Evolutionary conservation across 2,797 vertebrate species (phyloP), one percentile per base, ranked within the genome.

Genomic region (Fratercula arctica): DNA sequence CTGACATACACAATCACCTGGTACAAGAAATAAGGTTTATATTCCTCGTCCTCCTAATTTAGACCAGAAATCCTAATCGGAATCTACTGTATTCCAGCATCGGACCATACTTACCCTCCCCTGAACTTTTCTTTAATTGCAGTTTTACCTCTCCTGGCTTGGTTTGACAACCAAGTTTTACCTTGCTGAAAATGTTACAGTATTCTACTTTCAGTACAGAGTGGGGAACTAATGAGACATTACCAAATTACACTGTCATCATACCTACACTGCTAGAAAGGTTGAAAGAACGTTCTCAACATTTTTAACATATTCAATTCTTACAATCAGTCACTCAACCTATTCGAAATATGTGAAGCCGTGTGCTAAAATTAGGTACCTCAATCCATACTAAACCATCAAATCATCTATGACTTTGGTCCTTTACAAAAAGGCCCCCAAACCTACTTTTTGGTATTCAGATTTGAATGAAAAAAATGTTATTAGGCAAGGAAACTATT

Each of bases 21-120:
- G 5, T 37, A 76, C 6, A 18, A 96, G 21, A 85, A 91, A 51
- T 1, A 76, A 18, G 4, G 15, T 56, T 66, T 67, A 60, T 74
- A 70, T 80, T 68, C 23, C 14, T 74, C 11, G 12, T 67, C 3
- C 21, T 85, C 23, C 28, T 82, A 70, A 90, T 68, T 77, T 45
- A 72, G 25, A 68, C 6, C 28, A 80, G 43, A 60, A 95, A 77
- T 77, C 46, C 23, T 82, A 85, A 79, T 54, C 20, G 46, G 39
- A 61, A 84, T 43, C 19, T 59, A 57, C 37, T 11, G 6, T 26
- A 50, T 43, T 73, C 10, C 74, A 91, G 14, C 10, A 89, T 25
- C 9, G 11, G 4, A 24, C 3, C 3, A n/a, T 31, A 41, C 11
- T 25, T 35, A 68, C 1, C 4, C 20, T 25, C 3, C 2, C 54